Evolutionary conservation across 2,797 vertebrate species (phyloP).

Genomic region (Myotis planiceps): DNA sequence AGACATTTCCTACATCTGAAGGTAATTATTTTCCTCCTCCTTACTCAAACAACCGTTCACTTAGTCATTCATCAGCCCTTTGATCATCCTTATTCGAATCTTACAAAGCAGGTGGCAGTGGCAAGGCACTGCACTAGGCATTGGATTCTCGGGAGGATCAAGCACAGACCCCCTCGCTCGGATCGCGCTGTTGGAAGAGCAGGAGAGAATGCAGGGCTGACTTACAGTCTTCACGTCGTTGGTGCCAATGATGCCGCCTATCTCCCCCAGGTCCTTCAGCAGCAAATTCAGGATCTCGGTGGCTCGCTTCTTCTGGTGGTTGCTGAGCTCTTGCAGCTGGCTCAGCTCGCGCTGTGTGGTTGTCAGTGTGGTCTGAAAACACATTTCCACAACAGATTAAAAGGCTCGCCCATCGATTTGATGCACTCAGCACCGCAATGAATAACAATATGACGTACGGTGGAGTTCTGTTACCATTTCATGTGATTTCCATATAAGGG

Average conservation of each 20-base stretch:
- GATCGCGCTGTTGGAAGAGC: not conserved
- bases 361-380: slow-evolving; percentile 89
- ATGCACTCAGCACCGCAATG: not conserved
- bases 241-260: slow-evolving; percentile 94
- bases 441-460: not conserved
- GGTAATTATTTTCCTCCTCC: not conserved
- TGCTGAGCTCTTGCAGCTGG: slow-evolving; percentile 93
- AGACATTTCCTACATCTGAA: not conserved
- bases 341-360: slow-evolving; percentile 91
- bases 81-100: not conserved
- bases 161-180: not conserved
- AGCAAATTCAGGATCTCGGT: slow-evolving; percentile 94
- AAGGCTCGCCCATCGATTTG: not conserved
- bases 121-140: not conserved
- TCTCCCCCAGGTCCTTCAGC: slow-evolving; percentile 94
- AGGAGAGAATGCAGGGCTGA: not conserved
- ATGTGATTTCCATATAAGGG: not conserved
- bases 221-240: slow-evolving; percentile 94
- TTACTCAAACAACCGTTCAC: not conserved
- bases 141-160: not conserved
- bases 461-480: not conserved
- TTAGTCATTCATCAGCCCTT: not conserved
- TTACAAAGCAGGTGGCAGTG: not conserved
- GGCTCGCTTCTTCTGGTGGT: slow-evolving; percentile 94
- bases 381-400: slow-evolving; percentile 46